Evolutionary conservation across 2,113 vertebrate species (phyloP), one percentile per base, ranked within the genome.

Genomic region (Mirza zaza): DNA sequence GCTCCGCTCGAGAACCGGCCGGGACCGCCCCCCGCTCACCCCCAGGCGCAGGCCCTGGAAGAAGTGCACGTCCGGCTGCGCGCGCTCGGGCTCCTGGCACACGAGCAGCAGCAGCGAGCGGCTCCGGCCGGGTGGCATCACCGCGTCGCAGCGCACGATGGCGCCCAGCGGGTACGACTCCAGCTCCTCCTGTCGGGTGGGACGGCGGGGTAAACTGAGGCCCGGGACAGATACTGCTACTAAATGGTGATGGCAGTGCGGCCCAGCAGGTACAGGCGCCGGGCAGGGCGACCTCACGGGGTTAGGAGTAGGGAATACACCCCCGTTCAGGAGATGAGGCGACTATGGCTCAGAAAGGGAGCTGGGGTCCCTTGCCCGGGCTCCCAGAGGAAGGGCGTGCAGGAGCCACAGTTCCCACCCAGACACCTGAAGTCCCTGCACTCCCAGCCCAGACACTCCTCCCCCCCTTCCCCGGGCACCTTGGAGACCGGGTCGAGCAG

Each of bases 31-130:
- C 36, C 5, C 5, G 36, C 99, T 98, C 98, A 99, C 99, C 98
- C 97, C 99, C 0, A 99, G 97, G 0, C 96, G 95, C 90, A 98
- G 98, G 59, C 99, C 99, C 97, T 98, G 99, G 97, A 99, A 99
- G 98, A 99, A 99, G 87, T 98, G 99, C 85, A 99, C 98, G 18
- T 99, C 99, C 0, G 99, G 99, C 68, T 98, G 99, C 76, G 97
- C 87, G 71, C 98, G 98, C 36, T 98, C 93, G 0, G 97, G 91
- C 34, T 98, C 97, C 96, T 99, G 99, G 94, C 99, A 99, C 73
- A 99, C 98, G 0, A 99, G 96, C 45, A 99, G 98, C 7, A 99
- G 98, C 45, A 99, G 98, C 15, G 99, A 98, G 13, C 97, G 97
- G 94, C 98, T 98, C 13, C 97, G 97, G 61, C 98, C 98, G 0